Evolutionary conservation across 1,140 invertebrate genomes (phyloP).

Genomic region (Drosophila truncata): DNA sequence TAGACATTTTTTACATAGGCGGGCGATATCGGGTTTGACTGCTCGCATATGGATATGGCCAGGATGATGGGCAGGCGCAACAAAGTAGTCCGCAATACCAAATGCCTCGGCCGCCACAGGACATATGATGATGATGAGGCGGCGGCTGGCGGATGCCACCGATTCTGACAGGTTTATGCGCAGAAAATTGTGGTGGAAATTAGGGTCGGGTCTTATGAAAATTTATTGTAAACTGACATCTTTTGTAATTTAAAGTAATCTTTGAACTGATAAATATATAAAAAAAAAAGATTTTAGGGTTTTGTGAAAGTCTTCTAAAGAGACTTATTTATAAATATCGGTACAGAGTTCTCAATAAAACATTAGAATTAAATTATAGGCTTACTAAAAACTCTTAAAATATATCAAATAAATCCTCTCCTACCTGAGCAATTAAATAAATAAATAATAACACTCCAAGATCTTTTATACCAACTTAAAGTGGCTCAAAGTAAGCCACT

Average conservation of each 20-base stretch:
- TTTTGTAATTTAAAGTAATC: not conserved
- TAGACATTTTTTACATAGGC: slow-evolving; percentile 59
- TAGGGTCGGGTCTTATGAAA: not conserved
- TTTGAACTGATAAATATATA: too few relatives aligned
- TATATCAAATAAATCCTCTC: not conserved
- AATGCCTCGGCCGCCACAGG: slow-evolving; percentile 32
- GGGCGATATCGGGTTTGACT: slow-evolving; percentile 50
- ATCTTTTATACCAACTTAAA: not conserved
- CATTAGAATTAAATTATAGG: not conserved
- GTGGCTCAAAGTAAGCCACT: not conserved
- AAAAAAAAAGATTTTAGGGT: not conserved
- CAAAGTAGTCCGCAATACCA: slow-evolving; percentile 45
- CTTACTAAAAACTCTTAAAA: too few relatives aligned
- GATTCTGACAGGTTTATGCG: slow-evolving; percentile 72
- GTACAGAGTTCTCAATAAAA: not conserved
- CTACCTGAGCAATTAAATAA: not conserved
- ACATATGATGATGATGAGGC: slow-evolving; percentile 46
- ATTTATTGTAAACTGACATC: not conserved
- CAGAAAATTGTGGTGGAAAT: slow-evolving; percentile 4
- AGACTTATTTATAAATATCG: not conserved
- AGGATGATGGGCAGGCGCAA: slow-evolving; percentile 67
- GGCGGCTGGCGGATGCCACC: slow-evolving; percentile 22
- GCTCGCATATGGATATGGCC: slow-evolving; percentile 40
- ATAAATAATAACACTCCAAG: not conserved
- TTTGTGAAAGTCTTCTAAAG: not conserved